Conservation (phyloP, 2,113 vertebrate species). For the Mirza zaza region DNA sequence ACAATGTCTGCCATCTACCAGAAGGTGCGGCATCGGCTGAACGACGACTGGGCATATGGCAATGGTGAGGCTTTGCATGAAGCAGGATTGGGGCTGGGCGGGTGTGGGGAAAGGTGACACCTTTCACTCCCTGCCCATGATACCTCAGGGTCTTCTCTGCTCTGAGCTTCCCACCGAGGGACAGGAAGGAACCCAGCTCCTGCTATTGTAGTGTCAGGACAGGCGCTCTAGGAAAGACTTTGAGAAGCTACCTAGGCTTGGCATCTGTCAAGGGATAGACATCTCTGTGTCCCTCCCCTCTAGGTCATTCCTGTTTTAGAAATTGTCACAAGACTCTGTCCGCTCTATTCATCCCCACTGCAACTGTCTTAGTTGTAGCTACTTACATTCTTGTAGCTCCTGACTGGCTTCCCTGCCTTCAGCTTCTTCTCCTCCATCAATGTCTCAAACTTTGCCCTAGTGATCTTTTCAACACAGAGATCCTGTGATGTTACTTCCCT, state of each 20-base stretch:
- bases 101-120: accelerated
- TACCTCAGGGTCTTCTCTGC: neutral
- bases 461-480: neutral
- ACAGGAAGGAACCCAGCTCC: neutral
- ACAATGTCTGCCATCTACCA: slow-evolving; percentile 99
- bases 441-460: neutral
- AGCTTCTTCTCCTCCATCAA: neutral
- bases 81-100: accelerated
- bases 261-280: too few species aligned
- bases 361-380: neutral
- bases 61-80: slow-evolving; percentile 85
- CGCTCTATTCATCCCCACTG: neutral
- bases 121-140: neutral
- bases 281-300: neutral
- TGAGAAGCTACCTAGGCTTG: neutral
- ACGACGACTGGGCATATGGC: slow-evolving; percentile 98
- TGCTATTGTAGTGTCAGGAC: neutral
- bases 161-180: neutral
- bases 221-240: neutral
- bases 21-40: slow-evolving; percentile 97
- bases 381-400: neutral
- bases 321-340: neutral
- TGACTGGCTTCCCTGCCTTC: neutral
- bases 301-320: neutral
- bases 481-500: neutral